Evolutionary conservation across 2,888 invertebrate genomes (phyloP).

Genomic region (Drosophila nigricruria): DNA sequence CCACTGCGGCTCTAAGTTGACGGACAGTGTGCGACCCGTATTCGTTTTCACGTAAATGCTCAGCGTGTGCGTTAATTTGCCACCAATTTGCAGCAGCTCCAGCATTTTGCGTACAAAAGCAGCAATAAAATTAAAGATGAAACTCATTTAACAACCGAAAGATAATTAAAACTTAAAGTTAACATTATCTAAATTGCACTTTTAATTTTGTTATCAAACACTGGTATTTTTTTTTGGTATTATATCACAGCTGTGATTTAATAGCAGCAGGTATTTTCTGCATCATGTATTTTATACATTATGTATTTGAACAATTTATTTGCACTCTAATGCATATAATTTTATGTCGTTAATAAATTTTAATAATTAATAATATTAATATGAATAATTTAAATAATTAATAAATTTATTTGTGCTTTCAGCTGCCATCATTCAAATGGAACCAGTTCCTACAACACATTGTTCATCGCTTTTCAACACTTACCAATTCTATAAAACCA

Average conservation of each 20-base stretch:
- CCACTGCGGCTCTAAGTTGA: conserved; percentile 91
- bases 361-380: not conserved
- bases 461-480: conserved; percentile 3
- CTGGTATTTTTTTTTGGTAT: conserved; percentile 29
- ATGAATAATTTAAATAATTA: not conserved
- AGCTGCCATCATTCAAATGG: not conserved
- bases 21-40: conserved; percentile 88
- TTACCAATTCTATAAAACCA: conserved; percentile 41
- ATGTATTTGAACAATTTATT: no score
- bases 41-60: conserved; percentile 90
- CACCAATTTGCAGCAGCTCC: conserved; percentile 88
- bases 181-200: conserved; percentile 32
- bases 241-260: conserved; percentile 3
- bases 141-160: conserved; percentile 86
- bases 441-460: conserved; percentile 4
- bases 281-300: no score
- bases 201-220: conserved; percentile 29
- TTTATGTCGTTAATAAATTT: no score
- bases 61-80: conserved; percentile 87
- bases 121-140: conserved; percentile 87
- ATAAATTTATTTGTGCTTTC: not conserved
- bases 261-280: not conserved
- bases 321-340: not conserved
- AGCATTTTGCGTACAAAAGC: conserved; percentile 88
- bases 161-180: not conserved